Base-by-base conservation (phyloP, 35 echinoderm and acorn worm species). In the Holothuria glaberrima region DNA sequence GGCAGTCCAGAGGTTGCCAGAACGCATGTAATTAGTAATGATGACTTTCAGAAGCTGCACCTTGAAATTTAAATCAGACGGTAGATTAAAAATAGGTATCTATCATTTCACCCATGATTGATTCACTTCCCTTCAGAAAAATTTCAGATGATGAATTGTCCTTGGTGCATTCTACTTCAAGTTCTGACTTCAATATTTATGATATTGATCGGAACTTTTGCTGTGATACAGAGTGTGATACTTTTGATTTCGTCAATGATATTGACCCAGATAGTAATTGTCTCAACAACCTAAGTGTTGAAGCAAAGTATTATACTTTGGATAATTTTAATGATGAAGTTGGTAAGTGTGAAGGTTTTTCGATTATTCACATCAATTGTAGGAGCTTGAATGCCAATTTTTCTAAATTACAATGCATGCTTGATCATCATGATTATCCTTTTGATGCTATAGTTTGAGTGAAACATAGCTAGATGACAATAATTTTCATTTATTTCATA, bases 281-380 rank as follows among this genome's bases (percentile, higher is more conserved):
- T 29, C 63, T 66, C 21, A 66, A 66, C 63, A 66, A 66, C 12
- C 63, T 66, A 66, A 66, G 63, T 29, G 63, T 66, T 17, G 0
- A 66, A 66, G 63, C 63, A 66, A 66, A 66, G 63, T 66, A 66
- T 66, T 66, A 66, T 66, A 65, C 63, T 66, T 66, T 66, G 63
- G 63, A 66, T 25, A 66, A 22, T 66, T 66, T 66, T 3, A 29
- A 66, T n/a, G n/a, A n/a, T n/a, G n/a, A n/a, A n/a, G n/a, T n/a
- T n/a, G n/a, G n/a, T n/a, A n/a, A n/a, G n/a, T 66, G 21, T 66
- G 21, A 16, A 66, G 63, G 63, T 66, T 66, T 66, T 66, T 66
- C 63, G 21, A 66, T 21, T 65, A 66, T 66, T 29, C 63, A 66
- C 28, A 66, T 66, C 63, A 66, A 66, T 1, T 66, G 21, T 6